Conservation (phyloP, 1,140 invertebrate species). For the Zaprionus capensis region DNA sequence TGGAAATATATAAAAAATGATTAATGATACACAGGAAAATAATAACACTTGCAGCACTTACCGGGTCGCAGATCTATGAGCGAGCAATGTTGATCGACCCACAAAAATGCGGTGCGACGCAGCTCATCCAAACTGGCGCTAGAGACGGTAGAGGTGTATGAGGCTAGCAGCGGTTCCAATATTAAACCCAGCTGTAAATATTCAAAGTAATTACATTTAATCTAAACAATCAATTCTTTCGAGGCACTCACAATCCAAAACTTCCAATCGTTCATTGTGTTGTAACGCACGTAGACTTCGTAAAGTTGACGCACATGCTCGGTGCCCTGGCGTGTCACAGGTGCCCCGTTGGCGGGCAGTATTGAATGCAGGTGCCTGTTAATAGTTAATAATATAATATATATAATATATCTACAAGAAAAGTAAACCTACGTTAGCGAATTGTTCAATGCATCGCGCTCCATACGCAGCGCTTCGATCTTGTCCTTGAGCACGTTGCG, state of each 20-base stretch:
- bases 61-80: constrained; percentile 96
- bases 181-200: constrained; percentile 93
- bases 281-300: constrained; percentile 93
- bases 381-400: too few species aligned
- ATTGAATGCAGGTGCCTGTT: constrained; percentile 95
- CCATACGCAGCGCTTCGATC: constrained; percentile 92
- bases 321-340: constrained; percentile 94
- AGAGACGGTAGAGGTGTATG: constrained; percentile 95
- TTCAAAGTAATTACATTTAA: background rate
- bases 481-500: constrained; percentile 94
- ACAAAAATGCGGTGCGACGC: constrained; percentile 94
- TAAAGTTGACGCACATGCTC: constrained; percentile 98
- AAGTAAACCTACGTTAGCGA: constrained; percentile 88
- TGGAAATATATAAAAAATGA: constrained; percentile 82
- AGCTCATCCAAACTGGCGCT: constrained; percentile 96
- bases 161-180: constrained; percentile 93
- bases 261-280: constrained; percentile 97
- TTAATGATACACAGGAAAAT: background rate
- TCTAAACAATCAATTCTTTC: background rate
- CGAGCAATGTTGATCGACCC: constrained; percentile 98
- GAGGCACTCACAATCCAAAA: constrained; percentile 94
- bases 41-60: constrained; percentile 83
- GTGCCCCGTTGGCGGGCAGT: constrained; percentile 97
- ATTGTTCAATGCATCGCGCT: constrained; percentile 95
- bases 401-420: too few species aligned